Evolutionary conservation across 2,113 vertebrate species (phyloP), one percentile per base, ranked within the genome.

Genomic region (Neogobius melanostomus): DNA sequence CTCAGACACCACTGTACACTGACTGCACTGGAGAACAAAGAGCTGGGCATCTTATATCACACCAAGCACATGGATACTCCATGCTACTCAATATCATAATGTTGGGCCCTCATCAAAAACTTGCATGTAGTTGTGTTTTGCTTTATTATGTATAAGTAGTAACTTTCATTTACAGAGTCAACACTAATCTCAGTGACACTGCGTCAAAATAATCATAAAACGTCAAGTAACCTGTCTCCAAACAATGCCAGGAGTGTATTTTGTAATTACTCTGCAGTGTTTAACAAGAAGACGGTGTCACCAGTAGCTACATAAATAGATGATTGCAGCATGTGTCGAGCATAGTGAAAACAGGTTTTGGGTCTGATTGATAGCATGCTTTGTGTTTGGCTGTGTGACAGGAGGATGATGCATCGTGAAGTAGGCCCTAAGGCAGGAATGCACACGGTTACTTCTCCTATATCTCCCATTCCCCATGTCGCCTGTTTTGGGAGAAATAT

Each of bases 341-440:
- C 14, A 4, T 56, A 36, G 50, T 11, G 50, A 42, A 17, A 49
- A 80, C 71, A 76, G 44, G 60, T 71, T 82, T 75, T 64, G 53
- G 44, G 66, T 62, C 17, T 11, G 47, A 59, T n/a, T 67, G 65
- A 61, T 42, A 11, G 51, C 69, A 61, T 71, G 76, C 72, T 49
- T 21, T 17, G 64, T 66, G 48, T 69, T 12, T 7, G 45, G 74
- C 70, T 72, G 6, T 66, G 45, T 81, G 80, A 83, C 75, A 85
- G 64, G 63, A 85, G 64, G 63, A 80, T 85, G 82, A 85, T 82
- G 72, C 68, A 82, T 84, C 69, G 66, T 60, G 68, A 71, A 79
- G 69, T 21, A 15, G 71, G 74, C 77, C 85, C 69, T 7, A 15
- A 43, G 82, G 82, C 75, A 12, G 47, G 76, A 65, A 77, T 54